Evolutionary conservation across 2,113 vertebrate genomes (phyloP), one percentile per base, ranked within the genome.

Genomic region (Cariama cristata): DNA sequence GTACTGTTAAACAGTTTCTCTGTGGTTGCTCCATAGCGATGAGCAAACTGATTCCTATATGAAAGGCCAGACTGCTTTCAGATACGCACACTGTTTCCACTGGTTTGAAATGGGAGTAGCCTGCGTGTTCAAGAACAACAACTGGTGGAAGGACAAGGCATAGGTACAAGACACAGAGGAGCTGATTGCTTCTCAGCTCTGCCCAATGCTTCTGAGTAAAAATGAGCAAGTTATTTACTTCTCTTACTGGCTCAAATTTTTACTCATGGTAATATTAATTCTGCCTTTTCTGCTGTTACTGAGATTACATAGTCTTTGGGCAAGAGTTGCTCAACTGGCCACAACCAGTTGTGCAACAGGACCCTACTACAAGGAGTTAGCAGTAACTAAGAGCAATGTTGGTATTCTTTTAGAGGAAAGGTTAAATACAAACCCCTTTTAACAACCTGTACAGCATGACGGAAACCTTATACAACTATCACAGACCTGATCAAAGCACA

Each of bases 1-100:
- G 96, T 97, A 23, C 93, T 88, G 69, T 56, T 79, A 30, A 90
- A 76, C 32, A 19, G 75, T 58, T 93, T 83, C 92, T 55, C 92
- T 88, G 74, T 77, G 72, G 92, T 22, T 92, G 74, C 81, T 94
- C 74, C 45, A 44, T 8, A 73, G 77, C 0, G 1, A 72, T 75
- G 89, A 64, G 59, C 90, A 90, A 92, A 86, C 3, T 19, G 82
- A 88, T 92, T 93, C 38, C 59, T 71, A 38, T 15, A 67, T 0
- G 14, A 59, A 92, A 93, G 59, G 82, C 73, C 79, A 81, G 38
- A n/a, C 56, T 63, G 77, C 49, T 83, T 77, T 59, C 44, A 77
- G 85, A 86, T 3, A 40, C 0, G 0, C 24, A 15, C 69, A 15
- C 44, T 32, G 40, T 28, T 93, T 87, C 74, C 47, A 76, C 42